Base-by-base conservation (phyloP, 2,797 vertebrate species). In the Arctocebus calabarensis region DNA sequence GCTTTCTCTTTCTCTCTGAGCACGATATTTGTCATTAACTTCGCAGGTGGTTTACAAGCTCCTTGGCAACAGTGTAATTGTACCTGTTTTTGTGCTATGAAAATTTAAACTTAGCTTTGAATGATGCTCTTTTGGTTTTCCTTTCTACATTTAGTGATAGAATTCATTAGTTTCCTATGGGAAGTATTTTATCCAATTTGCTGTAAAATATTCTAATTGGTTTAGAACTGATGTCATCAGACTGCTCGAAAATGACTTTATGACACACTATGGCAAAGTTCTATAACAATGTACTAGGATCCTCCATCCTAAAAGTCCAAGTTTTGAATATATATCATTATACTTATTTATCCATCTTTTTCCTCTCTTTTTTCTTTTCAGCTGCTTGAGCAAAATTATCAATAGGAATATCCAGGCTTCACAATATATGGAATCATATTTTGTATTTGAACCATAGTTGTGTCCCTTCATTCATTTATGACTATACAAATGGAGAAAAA, bases 41-140 rank as follows among this genome's bases (percentile, higher is more conserved):
- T 96, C 84, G 94, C 70, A 78, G 73, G 88, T 91, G 70, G 79
- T 64, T 96, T 77, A 70, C 61, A 86, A 68, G 48, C 48, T 89
- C 79, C 75, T 92, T 86, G 90, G 94, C 17, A 81, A 91, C 79
- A 14, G 52, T 43, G 17, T 86, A 40, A 94, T 84, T 84, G 75
- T 86, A 73, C 71, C 32, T 79, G 78, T 17, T 95, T 96, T 48
- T 78, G 20, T 91, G 90, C 83, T 73, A 43, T 73, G 48, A 82
- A 90, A 88, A 73, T 91, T 90, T 81, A 79, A 75, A 73, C 89
- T 90, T 81, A 79, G 71, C 83, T 64, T 94, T 20, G 29, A 73
- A 77, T 34, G 34, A 90, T 14, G 61, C 34, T 79, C 43, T 48
- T 89, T 90, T 79, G 43, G 22, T 91, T 94, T 88, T n/a, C 27